These are phyloP conservation scores for Choristoneura rosaceana DNA, from an alignment of 2,888 invertebrate genomes.

Conservation along the genomic window DNA sequence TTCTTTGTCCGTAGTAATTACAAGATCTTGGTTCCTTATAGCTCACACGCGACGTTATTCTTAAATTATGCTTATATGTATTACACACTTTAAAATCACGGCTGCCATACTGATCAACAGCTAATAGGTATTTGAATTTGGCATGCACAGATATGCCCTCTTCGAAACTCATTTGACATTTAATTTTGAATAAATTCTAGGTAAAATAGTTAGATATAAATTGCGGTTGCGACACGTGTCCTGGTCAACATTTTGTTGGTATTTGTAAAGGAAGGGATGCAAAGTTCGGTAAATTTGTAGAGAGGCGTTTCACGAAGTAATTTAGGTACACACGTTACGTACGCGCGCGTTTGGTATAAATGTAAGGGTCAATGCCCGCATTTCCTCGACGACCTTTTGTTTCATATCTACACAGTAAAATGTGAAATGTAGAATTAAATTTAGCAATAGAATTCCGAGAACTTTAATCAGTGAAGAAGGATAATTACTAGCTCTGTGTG, in stretches of 20 bases:
- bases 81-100: no score
- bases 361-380: neutral
- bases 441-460: neutral
- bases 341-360: neutral
- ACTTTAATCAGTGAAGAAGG: neutral
- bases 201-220: neutral
- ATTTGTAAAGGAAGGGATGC: neutral
- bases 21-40: no score
- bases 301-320: constrained; percentile 1
- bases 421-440: neutral
- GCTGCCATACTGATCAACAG: no score
- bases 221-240: neutral
- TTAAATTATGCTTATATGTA: no score
- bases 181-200: neutral
- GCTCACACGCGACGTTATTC: no score
- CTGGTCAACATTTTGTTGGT: neutral
- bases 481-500: no score
- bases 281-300: neutral
- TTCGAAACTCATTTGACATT: neutral
- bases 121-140: no score
- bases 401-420: neutral
- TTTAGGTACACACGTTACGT: neutral
- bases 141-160: no score
- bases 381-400: neutral
- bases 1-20: no score